Conservation (phyloP, 1,140 invertebrate species). For the Drosophila watanabei region DNA sequence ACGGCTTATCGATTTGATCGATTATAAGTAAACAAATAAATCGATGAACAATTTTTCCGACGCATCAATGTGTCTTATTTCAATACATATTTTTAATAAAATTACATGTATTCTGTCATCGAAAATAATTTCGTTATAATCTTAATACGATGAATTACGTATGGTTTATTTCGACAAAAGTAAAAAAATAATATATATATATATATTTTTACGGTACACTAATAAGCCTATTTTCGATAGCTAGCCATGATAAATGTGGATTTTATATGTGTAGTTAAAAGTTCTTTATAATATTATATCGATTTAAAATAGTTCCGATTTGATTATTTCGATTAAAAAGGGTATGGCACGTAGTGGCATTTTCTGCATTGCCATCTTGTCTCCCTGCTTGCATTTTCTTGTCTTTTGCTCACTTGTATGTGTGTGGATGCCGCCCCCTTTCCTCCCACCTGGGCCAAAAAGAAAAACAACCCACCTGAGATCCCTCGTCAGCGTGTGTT, state of each 20-base stretch:
- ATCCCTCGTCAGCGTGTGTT: constrained; percentile 50
- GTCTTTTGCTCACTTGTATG: background rate
- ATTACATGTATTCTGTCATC: too few species aligned
- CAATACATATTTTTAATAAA: too few species aligned
- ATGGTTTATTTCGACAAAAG: too few species aligned
- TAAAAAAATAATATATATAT: too few species aligned
- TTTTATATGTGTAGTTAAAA: background rate
- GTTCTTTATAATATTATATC: background rate
- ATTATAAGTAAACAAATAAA: too few species aligned
- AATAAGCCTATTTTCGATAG: too few species aligned
- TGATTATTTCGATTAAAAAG: background rate
- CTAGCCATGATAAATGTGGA: too few species aligned
- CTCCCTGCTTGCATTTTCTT: constrained; percentile 1
- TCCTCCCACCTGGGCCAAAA: background rate
- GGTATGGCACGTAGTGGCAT: background rate
- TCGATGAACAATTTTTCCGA: background rate
- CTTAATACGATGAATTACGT: too few species aligned
- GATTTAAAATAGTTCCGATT: background rate
- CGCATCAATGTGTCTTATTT: background rate
- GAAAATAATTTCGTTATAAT: too few species aligned
- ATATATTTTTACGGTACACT: too few species aligned
- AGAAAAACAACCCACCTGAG: constrained; percentile 8
- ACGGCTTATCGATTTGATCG: too few species aligned
- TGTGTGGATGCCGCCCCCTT: background rate
- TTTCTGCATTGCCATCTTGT: background rate